These are phyloP conservation scores for Hemiprocne comata DNA, from an alignment of 2,113 vertebrate genomes.

Conservation along the genomic window DNA sequence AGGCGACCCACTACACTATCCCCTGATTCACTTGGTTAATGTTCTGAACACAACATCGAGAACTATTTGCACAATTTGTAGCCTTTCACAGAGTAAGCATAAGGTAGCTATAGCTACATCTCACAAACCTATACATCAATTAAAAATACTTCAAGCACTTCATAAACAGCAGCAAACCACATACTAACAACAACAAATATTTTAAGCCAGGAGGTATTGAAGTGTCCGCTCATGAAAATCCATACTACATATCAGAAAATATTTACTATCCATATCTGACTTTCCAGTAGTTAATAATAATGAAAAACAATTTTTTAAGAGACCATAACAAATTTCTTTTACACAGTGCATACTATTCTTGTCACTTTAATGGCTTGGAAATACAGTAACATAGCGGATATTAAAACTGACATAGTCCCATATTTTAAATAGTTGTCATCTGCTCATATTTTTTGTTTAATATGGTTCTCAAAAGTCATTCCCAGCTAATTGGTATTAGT, in stretches of 20 bases:
- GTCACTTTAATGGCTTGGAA: conserved; percentile 11
- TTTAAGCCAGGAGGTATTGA: neutral
- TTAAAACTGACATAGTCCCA: neutral
- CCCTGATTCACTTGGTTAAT: neutral
- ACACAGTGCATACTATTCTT: neutral
- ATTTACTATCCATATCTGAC: conserved; percentile 1
- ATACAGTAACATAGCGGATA: neutral
- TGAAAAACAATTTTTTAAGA: conserved; percentile 37
- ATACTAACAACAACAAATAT: neutral
- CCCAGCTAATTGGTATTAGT: neutral
- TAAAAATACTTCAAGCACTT: neutral
- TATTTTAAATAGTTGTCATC: conserved; percentile 22
- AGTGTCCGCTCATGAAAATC: neutral
- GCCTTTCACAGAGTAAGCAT: neutral
- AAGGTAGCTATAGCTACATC: neutral
- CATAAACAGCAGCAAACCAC: neutral
- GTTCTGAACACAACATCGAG: neutral
- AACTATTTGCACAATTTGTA: neutral
- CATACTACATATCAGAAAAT: neutral
- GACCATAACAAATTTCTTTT: conserved; percentile 28
- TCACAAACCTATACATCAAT: neutral
- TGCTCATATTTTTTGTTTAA: conserved; percentile 30
- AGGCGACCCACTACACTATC: neutral
- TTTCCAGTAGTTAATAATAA: conserved; percentile 29
- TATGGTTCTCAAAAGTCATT: conserved; percentile 10